Evolutionary conservation across 1,140 invertebrate genomes (phyloP).

Genomic region (Apolygus lucorum): DNA sequence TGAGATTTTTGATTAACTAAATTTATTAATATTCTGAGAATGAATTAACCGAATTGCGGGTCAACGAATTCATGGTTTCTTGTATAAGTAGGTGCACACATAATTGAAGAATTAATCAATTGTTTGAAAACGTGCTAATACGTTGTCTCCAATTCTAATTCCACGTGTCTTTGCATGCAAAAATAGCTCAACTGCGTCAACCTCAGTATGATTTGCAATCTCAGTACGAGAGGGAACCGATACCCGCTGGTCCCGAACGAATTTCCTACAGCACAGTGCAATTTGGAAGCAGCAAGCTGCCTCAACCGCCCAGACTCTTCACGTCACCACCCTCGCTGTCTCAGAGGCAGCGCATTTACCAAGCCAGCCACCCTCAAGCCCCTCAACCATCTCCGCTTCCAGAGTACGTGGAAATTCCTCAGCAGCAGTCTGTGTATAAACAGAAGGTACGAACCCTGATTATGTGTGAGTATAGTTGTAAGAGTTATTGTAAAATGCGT

Average conservation of each 20-base stretch:
- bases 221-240: background rate
- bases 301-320: background rate
- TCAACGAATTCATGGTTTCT: too few relatives aligned
- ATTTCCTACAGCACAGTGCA: background rate
- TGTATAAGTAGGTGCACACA: too few relatives aligned
- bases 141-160: too few relatives aligned
- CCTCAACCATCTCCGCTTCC: conserved; percentile 3
- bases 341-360: background rate
- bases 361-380: background rate
- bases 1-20: too few relatives aligned
- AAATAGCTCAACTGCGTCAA: background rate
- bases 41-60: too few relatives aligned
- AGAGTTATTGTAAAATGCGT: too few relatives aligned
- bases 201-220: background rate
- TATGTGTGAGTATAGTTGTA: background rate
- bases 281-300: background rate
- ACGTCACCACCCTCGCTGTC: background rate
- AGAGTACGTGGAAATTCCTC: background rate
- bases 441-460: background rate
- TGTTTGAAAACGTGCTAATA: too few relatives aligned
- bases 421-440: background rate
- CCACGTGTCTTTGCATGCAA: background rate
- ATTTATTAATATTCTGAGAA: too few relatives aligned
- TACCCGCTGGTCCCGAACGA: background rate
- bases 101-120: too few relatives aligned